Base-by-base conservation (phyloP, 1,140 invertebrate genomes). In the Ostrea edulis region DNA sequence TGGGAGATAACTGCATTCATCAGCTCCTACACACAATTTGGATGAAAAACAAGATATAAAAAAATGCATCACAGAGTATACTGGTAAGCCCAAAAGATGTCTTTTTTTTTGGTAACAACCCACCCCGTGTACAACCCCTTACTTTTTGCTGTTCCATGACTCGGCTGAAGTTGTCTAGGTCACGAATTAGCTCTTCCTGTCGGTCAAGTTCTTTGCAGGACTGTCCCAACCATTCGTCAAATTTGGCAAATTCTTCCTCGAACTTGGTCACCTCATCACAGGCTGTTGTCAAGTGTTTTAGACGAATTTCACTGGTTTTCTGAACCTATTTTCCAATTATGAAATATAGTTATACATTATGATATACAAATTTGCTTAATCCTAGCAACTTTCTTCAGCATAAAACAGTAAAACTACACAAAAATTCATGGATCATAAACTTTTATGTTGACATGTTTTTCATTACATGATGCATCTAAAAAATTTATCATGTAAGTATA, bases 1-100 rank as follows among this genome's bases (percentile, higher is more conserved):
- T 99, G 98, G 1, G 98, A 97, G 91, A 99, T 98, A 0, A 99
- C 97, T 95, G 99, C 98, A 87, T 97, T 97, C 25, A 98, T 97
- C 95, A 99, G 98, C 89, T 98, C 97, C 93, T 94, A 77, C 25
- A 77, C 11, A 29, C 9, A 77, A 29, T 2, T 14, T 29, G 8
- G 68, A 17, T 77, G 68, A 77, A 35, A 11, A 17, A 83, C 14
- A 81, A 17, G 2, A 52, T n/a, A n/a, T n/a, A 44, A 1, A 5
- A 44, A 44, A 44, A 44, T 44, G 35, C 35, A 44, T 44, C 35
- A 1, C 35, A 44, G 35, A 44, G 5, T 44, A 5, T 5, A 14
- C 22, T 52, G 17, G 17, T 84, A 84, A 84, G 4, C 4, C 20
- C 52, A 51, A 84, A 84, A 12, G 54, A 77, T 22, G 35, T 35